Conservation (phyloP, 2,797 vertebrate genomes). For the Apodemus agrarius region DNA sequence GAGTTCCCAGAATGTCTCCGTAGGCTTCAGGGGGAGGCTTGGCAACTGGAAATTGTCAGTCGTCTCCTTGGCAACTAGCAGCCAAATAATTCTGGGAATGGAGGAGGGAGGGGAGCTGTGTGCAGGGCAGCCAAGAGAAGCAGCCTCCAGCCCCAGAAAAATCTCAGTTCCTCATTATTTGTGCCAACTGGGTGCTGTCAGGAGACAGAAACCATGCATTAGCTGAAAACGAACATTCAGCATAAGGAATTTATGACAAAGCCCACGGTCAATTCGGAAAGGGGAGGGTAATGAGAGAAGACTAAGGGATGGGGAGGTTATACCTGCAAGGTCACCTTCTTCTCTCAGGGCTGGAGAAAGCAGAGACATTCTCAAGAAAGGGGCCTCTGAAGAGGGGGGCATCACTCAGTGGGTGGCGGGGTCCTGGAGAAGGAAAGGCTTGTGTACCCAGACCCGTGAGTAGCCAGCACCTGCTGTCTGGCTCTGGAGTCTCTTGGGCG, state of each 20-base stretch:
- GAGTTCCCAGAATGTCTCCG: conserved; percentile 76
- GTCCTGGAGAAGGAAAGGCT: neutral
- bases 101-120: conserved; percentile 22
- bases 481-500: neutral
- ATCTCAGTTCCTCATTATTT: conserved; percentile 43
- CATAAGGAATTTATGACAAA: neutral
- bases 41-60: conserved; percentile 76
- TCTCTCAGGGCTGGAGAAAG: neutral
- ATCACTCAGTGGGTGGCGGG: too few species aligned
- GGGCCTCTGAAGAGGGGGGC: neutral
- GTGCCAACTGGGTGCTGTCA: neutral
- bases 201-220: conserved; percentile 45
- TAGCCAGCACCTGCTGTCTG: neutral
- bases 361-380: neutral
- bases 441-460: neutral
- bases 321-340: neutral
- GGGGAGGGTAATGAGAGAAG: neutral
- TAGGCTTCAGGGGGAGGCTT: conserved; percentile 69
- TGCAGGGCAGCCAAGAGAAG: conserved; percentile 63
- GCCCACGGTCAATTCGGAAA: neutral
- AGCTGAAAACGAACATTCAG: conserved; percentile 6
- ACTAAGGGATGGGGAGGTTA: too few species aligned
- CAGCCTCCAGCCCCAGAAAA: conserved; percentile 19
- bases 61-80: conserved; percentile 74
- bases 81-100: conserved; percentile 82